Base-by-base conservation (phyloP, 2,888 invertebrate species). In the Ferdinandea cuprea region DNA sequence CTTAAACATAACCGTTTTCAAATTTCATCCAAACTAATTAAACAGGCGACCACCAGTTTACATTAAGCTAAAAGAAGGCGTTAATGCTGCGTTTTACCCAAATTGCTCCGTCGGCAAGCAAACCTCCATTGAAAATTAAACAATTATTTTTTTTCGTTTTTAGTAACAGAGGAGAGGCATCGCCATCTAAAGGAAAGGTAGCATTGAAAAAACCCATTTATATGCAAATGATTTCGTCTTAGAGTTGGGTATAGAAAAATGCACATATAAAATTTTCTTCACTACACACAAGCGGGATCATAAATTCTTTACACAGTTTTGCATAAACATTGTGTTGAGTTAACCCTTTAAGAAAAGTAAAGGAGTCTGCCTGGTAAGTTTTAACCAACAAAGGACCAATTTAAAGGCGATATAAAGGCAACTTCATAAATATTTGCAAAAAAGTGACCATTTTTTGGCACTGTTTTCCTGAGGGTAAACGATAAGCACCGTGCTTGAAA, bases 201-300 rank as follows among this genome's bases (percentile, higher is more conserved):
- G 7, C n/a, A 21, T 15, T 65, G 50, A 35, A 52, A 52, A 69
- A 72, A 46, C 37, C 63, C 54, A 72, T 72, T 72, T 72, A 72
- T 72, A 72, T 72, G 72, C 72, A 72, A 72, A 72, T 72, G 61
- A 54, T 48, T 30, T 9, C 19, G 61, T 44, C 54, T 54, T 46
- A 28, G 25, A 72, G 54, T 35, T 54, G 35, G n/a, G 35, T 44
- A 63, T 32, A 42, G 61, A 54, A 63, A 35, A 35, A 54, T 71
- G 28, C 35, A n/a, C 25, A 44, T 42, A 52, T 35, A 15, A 17
- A 35, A 37, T 44, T 61, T 54, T 42, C 52, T 28, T 35, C 17
- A 25, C 63, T 19, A 32, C 61, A 44, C 32, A 42, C 19, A 25
- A 21, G 52, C n/a, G 15, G 32, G 5, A 30, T 9, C 35, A 52